Base-by-base conservation (phyloP, 2,888 invertebrate genomes). In the Philaethria dido region DNA sequence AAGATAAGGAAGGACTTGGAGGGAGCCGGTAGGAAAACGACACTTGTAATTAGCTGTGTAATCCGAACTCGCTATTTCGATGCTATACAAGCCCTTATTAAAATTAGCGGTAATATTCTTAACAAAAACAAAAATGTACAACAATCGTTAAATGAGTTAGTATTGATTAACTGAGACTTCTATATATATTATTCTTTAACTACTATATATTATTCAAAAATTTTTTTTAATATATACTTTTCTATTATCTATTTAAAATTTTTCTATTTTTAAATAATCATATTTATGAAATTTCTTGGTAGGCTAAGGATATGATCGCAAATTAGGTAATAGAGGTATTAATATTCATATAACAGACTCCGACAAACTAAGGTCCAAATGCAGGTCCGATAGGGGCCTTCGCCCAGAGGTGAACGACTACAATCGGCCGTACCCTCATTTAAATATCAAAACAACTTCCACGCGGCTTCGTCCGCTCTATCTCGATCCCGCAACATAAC, bases 371-470 rank as follows among this genome's bases (percentile, higher is more conserved):
- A 62, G 67, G 66, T 60, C 48, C 69, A 59, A 66, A 33, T 77
- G 73, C 59, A 54, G 63, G 71, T 75, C 68, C 62, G 69, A 69
- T 71, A 68, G 64, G 72, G 70, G 70, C 71, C 70, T 65, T 54
- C 61, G 70, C 76, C 76, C 75, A 72, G 77, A 78, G 77, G 82
- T 86, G 82, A 85, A 85, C 81, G 77, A 50, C 85, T 82, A 86
- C 87, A 87, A 87, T 88, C 87, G 86, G 80, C 81, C 86, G 81
- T 77, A 88, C 89, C 91, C 88, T 91, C 81, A 92, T 92, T 92
- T 90, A 86, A 90, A 92, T 92, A 92, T 89, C 84, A 91, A 92
- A 92, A 91, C 91, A 91, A 82, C 80, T 82, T 83, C 85, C 82
- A 81, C 85, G 84, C 84, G 84, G 84, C 83, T 86, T 80, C 79